Conservation (phyloP, 1,140 invertebrate species). For the Nylanderia fulva region DNA sequence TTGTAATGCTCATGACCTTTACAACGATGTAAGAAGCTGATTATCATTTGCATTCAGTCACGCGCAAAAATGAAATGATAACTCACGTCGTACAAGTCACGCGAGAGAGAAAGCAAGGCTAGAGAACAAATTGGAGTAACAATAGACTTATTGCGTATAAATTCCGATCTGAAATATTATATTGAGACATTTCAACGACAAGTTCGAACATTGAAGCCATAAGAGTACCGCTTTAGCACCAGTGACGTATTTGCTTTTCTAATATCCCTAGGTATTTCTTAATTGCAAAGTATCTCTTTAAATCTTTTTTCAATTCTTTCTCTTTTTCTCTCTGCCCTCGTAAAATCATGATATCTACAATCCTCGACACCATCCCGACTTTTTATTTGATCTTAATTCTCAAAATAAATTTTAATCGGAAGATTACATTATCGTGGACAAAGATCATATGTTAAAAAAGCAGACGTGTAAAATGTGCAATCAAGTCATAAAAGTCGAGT, state of each 20-base stretch:
- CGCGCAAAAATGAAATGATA: constrained; percentile 38
- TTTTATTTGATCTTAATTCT: neutral
- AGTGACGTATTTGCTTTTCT: neutral
- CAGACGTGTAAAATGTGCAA: neutral
- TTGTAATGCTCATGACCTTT: constrained; percentile 13
- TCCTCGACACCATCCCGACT: neutral
- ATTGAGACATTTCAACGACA: constrained; percentile 16
- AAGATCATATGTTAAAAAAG: neutral
- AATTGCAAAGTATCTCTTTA: neutral
- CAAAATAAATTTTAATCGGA: neutral
- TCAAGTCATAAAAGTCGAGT: neutral
- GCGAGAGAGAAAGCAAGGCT: constrained; percentile 32
- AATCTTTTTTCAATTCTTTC: neutral
- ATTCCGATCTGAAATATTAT: constrained; percentile 25
- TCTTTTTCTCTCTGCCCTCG: neutral
- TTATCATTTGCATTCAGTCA: neutral
- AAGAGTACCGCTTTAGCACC: neutral
- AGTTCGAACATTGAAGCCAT: neutral
- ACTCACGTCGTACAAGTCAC: constrained; percentile 42
- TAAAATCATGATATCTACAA: neutral
- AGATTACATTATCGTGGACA: neutral
- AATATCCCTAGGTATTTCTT: neutral
- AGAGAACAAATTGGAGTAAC: neutral
- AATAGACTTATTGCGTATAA: constrained; percentile 1
- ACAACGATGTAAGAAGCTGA: constrained; percentile 2